Evolutionary conservation across 2,888 invertebrate genomes (phyloP), one percentile per base, ranked within the genome.

Genomic region (Lycia hirtaria): DNA sequence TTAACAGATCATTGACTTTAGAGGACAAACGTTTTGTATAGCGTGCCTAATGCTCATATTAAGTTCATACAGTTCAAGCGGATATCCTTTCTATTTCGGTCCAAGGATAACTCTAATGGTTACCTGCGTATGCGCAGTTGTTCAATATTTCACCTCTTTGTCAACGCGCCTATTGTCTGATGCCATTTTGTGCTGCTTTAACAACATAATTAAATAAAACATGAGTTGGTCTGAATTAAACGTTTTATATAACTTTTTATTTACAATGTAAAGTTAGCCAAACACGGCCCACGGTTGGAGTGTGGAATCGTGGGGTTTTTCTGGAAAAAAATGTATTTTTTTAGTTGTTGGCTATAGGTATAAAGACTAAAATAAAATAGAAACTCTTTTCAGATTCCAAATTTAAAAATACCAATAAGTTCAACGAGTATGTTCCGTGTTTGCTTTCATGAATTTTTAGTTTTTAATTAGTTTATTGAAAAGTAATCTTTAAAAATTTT

Each of bases 71-170:
- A 80, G 78, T 83, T 78, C 76, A 83, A 86, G 81, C 88, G 90
- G 90, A 91, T 89, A 87, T 90, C 89, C 89, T 88, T 89, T 88
- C 88, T 82, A 87, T 84, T 85, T 85, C 68, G 76, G 83, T 78
- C 80, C 88, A 89, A 88, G 89, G 89, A 85, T 86, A 87, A 85
- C 81, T 82, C 73, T 81, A 85, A 78, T 73, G 76, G 74, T 76
- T 76, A 79, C 80, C 76, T 78, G 80, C 69, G 70, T 77, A 71
- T 78, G 79, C 70, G 69, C 78, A 71, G 69, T 74, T 70, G 73
- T 73, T 73, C 69, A 78, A 81, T 80, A 80, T 79, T 79, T 80
- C 77, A 77, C 72, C 70, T 74, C 76, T 76, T 84, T 85, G 81
- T 82, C 80, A 80, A 73, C 70, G 59, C 65, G 67, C 53, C 62